These are phyloP conservation scores for Parazoanthus atlanticus DNA, from an alignment of 92 coral and sea anemone species.

Conservation along the genomic window DNA sequence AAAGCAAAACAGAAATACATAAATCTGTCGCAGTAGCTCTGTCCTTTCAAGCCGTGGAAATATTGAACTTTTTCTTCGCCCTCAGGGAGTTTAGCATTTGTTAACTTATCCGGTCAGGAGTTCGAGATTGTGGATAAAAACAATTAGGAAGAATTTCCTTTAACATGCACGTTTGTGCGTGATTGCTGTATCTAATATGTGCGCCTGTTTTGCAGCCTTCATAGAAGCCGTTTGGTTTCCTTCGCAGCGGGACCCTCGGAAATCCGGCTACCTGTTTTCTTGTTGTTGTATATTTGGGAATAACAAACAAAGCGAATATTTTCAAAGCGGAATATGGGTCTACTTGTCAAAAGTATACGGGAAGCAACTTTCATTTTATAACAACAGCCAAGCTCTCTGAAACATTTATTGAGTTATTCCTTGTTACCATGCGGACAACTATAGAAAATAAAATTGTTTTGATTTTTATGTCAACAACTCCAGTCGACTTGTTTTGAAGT, in stretches of 20 bases:
- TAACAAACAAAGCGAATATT: neutral
- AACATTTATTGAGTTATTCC: too few relatives aligned
- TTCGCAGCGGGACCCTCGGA: neutral
- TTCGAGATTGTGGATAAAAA: neutral
- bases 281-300: neutral
- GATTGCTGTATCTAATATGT: neutral
- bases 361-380: neutral
- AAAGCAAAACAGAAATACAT: too few relatives aligned
- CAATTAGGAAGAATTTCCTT: too few relatives aligned
- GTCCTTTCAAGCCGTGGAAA: too few relatives aligned
- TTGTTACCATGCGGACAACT: too few relatives aligned
- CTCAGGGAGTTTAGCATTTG: neutral
- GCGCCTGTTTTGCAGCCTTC: too few relatives aligned
- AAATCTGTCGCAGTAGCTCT: neutral
- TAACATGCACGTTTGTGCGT: neutral
- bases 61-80: too few relatives aligned
- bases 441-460: too few relatives aligned
- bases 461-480: too few relatives aligned
- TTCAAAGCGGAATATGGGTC: neutral
- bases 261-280: neutral
- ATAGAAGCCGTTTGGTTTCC: neutral
- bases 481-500: neutral
- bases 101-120: neutral
- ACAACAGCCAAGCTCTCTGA: neutral
- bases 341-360: too few relatives aligned